Evolutionary conservation across 2,113 vertebrate genomes (phyloP).

Genomic region (Cynocephalus volans): DNA sequence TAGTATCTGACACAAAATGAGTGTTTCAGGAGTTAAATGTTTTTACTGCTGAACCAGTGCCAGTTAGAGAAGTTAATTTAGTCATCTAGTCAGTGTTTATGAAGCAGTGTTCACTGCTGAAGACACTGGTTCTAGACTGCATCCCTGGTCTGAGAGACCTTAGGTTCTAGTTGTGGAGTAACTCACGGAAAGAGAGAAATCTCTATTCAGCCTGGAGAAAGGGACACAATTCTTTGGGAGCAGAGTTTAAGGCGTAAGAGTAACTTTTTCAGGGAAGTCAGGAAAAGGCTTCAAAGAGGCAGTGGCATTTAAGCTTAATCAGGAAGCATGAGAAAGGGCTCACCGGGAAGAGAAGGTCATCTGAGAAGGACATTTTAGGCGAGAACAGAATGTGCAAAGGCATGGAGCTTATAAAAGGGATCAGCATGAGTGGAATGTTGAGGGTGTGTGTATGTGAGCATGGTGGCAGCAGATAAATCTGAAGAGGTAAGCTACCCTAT

Average conservation of each 20-base stretch:
- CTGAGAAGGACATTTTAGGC: not conserved
- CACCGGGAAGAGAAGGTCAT: not conserved
- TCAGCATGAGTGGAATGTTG: not conserved
- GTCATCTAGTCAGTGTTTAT: not conserved
- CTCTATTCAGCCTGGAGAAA: not conserved
- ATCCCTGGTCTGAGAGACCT: not conserved
- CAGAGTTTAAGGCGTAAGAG: not conserved
- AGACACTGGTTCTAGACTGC: not conserved
- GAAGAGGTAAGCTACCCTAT: not conserved
- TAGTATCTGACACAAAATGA: conserved; percentile 8
- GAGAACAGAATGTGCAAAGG: not conserved
- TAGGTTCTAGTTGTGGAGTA: conserved; percentile 4
- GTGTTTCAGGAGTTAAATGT: not conserved
- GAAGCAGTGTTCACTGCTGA: not conserved
- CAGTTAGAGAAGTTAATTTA: not conserved
- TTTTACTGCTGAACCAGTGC: not conserved
- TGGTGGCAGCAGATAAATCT: not conserved
- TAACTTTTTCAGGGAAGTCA: not conserved
- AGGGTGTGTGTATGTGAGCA: not conserved
- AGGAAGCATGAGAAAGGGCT: not conserved
- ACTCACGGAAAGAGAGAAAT: not conserved
- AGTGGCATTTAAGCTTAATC: not conserved
- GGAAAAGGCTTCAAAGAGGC: not conserved
- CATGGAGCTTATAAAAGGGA: not conserved
- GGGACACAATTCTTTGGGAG: conserved; percentile 15